Percentiles rank a stretch among this genome's conserved stretches.
These are phyloP conservation scores for Galerucella nymphaeae DNA, from an alignment of 2,888 invertebrate species.

Conservation along the genomic window DNA sequence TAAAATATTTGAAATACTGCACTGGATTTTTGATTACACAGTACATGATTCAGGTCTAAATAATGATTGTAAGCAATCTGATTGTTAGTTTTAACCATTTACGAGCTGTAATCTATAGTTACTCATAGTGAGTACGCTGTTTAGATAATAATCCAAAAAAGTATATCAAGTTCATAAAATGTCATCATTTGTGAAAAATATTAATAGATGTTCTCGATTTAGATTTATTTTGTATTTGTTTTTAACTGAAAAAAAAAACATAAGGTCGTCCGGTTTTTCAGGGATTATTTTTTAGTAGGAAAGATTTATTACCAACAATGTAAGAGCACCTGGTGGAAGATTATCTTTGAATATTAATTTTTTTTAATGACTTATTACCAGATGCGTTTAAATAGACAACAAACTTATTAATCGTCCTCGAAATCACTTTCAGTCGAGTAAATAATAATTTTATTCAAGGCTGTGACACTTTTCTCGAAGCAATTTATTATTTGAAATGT, in stretches of 20 bases:
- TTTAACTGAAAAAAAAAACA: no score
- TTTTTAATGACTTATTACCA: no score
- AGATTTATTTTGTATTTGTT: no score
- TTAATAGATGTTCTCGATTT: no score
- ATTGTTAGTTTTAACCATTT: neutral
- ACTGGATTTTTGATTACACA: neutral
- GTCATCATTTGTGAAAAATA: neutral
- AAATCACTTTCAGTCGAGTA: constrained; percentile 4
- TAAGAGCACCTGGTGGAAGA: no score
- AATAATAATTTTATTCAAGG: constrained; percentile 2
- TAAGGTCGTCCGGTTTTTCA: no score
- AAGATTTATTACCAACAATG: no score
- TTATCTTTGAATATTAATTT: no score
- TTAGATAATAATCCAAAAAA: neutral
- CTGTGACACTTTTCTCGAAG: neutral
- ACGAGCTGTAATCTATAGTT: neutral
- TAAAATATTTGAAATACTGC: neutral
- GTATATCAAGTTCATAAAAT: neutral
- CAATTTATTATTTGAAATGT: neutral
- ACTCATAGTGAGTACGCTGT: neutral
- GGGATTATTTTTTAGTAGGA: no score
- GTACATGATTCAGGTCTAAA: neutral
- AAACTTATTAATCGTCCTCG: neutral
- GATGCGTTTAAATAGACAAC: neutral
- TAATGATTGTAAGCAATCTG: neutral